A percentile compares a stretch with the other conserved stretches of the same genome.
Evolutionary conservation across 2,888 invertebrate genomes (phyloP).

Genomic region (Eristalis arbustorum): DNA sequence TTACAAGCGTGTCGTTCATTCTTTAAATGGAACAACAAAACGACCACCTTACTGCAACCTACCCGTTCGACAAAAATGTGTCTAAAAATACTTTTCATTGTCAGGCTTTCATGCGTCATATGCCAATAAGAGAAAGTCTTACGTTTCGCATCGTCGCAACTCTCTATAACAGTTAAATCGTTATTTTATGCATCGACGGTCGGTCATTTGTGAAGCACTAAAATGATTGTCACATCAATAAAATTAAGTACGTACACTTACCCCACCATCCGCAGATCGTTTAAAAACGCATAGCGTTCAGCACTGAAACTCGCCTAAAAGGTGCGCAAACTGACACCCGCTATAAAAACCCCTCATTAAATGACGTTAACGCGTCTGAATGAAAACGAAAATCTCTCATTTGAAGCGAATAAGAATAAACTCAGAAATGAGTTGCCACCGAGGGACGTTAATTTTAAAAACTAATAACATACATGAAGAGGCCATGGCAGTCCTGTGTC

Average conservation of each 20-base stretch:
- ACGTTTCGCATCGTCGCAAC: neutral
- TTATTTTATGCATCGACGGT: neutral
- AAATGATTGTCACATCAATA: neutral
- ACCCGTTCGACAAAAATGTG: neutral
- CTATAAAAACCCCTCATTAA: slow-evolving; percentile 48
- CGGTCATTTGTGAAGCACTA: neutral
- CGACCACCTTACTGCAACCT: neutral
- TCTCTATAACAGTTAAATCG: neutral
- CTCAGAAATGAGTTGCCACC: slow-evolving; percentile 40
- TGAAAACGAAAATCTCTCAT: slow-evolving; percentile 28
- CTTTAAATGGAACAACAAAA: neutral
- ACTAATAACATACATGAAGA: slow-evolving; percentile 58
- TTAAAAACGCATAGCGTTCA: slow-evolving; percentile 36
- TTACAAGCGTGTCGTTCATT: too few species aligned
- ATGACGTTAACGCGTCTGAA: slow-evolving; percentile 33
- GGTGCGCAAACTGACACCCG: slow-evolving; percentile 22
- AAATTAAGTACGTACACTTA: slow-evolving; percentile 4
- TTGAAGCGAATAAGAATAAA: slow-evolving; percentile 49
- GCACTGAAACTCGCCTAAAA: slow-evolving; percentile 32
- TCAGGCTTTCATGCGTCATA: neutral
- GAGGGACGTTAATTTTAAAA: slow-evolving; percentile 60
- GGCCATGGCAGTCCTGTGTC: slow-evolving; percentile 26
- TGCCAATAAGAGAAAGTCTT: neutral
- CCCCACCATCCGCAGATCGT: slow-evolving; percentile 34
- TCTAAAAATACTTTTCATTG: neutral